Conservation (phyloP, 2,113 vertebrate genomes). For the Atherinomorus stipes region DNA sequence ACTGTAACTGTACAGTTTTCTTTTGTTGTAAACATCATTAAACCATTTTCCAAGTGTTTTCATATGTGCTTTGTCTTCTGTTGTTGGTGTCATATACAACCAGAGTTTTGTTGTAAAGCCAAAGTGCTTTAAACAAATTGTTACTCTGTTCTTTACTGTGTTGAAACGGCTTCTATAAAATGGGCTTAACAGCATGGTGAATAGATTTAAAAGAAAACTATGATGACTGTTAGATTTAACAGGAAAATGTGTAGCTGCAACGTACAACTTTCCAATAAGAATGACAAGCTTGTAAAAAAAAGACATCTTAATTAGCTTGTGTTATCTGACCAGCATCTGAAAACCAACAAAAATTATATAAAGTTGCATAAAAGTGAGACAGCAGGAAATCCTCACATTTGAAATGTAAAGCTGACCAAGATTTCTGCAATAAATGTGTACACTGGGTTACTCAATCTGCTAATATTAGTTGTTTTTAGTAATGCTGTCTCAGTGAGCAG, state of each 20-base stretch:
- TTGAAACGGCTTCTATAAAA: too few relatives aligned
- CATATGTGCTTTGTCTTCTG: slow-evolving; percentile 80
- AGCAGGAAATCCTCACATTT: background rate
- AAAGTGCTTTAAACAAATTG: too few relatives aligned
- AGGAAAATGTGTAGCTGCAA: background rate
- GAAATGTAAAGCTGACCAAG: background rate
- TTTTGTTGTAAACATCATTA: slow-evolving; percentile 99
- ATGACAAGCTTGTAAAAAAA: background rate
- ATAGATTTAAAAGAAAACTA: background rate
- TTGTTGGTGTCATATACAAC: slow-evolving; percentile 1
- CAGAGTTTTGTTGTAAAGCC: too few relatives aligned
- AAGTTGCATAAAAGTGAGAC: background rate
- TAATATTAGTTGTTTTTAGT: background rate
- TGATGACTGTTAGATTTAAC: background rate
- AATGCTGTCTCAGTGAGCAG: slow-evolving; percentile 63
- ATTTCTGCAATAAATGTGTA: background rate
- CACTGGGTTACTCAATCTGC: background rate
- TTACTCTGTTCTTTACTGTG: too few relatives aligned
- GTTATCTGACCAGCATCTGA: background rate
- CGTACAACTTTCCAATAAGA: background rate
- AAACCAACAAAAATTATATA: background rate
- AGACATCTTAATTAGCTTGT: background rate
- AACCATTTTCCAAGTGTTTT: slow-evolving; percentile 99
- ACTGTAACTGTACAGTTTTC: slow-evolving; percentile 99
- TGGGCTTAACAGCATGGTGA: too few relatives aligned